A percentile compares a stretch with the other conserved stretches of the same genome.
phyloP scores from a whole-genome alignment of 2,797 vertebrate genomes.

The Hypotaenidia okinawae region DNA sequence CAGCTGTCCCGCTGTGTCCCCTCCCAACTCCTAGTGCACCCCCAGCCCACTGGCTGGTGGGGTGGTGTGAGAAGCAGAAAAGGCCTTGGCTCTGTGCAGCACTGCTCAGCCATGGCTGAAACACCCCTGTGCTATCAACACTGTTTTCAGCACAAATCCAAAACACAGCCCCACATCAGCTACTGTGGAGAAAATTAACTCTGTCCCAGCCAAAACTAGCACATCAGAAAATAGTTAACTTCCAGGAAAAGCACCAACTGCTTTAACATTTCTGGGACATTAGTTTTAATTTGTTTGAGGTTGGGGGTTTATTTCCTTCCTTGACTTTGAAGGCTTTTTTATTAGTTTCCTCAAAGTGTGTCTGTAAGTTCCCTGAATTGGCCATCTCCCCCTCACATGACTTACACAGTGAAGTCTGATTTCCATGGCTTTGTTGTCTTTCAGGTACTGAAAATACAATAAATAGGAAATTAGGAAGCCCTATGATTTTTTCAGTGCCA shows the following conservation, averaged over 20 bases:
- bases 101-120: too few species aligned
- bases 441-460: background rate
- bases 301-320: background rate
- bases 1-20: too few species aligned
- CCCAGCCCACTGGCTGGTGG: too few species aligned
- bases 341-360: background rate
- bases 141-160: too few species aligned
- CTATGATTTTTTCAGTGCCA: background rate
- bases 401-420: background rate
- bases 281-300: background rate
- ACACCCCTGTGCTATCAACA: too few species aligned
- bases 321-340: background rate
- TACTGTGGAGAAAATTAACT: too few species aligned
- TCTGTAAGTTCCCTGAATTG: background rate
- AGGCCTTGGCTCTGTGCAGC: too few species aligned
- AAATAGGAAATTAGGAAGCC: background rate
- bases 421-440: background rate
- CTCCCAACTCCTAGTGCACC: too few species aligned
- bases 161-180: too few species aligned
- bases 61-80: too few species aligned
- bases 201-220: too few species aligned
- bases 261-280: background rate
- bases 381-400: background rate
- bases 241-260: background rate
- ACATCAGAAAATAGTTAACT: background rate